Conservation (phyloP, 1,140 invertebrate genomes). For the Anagrus nilaparvatae region DNA sequence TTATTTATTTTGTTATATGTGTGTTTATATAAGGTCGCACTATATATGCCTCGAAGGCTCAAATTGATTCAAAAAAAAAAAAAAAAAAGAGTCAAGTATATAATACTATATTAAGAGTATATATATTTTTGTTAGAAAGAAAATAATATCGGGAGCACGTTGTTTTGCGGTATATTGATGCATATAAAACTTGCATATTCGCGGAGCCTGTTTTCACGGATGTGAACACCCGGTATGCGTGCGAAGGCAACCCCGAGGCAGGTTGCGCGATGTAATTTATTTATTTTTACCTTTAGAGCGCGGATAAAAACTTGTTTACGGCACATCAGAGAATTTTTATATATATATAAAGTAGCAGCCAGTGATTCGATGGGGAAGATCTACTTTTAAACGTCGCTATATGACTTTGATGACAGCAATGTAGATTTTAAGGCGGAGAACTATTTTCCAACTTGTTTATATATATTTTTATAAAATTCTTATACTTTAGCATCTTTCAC, state of each 20-base stretch:
- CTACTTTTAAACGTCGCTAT: neutral
- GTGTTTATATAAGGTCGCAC: too few relatives aligned
- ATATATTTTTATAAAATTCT: too few relatives aligned
- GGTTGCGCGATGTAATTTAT: constrained; percentile 32
- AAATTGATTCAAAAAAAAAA: too few relatives aligned
- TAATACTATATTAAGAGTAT: too few relatives aligned
- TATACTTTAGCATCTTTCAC: too few relatives aligned
- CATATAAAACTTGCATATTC: constrained; percentile 40
- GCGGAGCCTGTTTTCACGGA: constrained; percentile 40
- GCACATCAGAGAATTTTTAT: constrained; percentile 15
- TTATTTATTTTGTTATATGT: too few relatives aligned
- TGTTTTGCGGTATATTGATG: constrained; percentile 27
- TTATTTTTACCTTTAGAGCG: constrained; percentile 36
- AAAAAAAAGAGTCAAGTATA: too few relatives aligned
- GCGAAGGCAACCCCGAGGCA: constrained; percentile 21
- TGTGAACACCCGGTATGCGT: constrained; percentile 40
- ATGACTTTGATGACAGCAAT: constrained; percentile 10
- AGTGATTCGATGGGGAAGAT: neutral
- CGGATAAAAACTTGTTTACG: constrained; percentile 37
- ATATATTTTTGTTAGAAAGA: too few relatives aligned
- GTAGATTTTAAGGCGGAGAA: constrained; percentile 14
- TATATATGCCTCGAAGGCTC: too few relatives aligned
- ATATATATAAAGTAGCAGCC: constrained; percentile 10
- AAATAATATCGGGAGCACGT: too few relatives aligned
- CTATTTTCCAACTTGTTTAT: constrained; percentile 15